phyloP scores from a whole-genome alignment of 2,797 vertebrate genomes.

The Selene dorsalis region DNA sequence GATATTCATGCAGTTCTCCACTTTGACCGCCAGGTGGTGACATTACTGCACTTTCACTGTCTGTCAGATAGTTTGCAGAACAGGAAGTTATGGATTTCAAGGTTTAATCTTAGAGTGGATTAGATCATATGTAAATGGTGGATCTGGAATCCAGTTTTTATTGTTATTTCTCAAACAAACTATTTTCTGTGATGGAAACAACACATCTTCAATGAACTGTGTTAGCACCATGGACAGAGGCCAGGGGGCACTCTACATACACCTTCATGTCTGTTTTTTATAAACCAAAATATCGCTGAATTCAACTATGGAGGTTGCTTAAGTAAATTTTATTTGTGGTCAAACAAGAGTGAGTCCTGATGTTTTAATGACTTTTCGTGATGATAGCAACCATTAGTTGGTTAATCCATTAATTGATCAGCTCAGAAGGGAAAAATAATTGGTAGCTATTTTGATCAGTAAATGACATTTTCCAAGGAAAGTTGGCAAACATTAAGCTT shows the following conservation, averaged over 20 bases:
- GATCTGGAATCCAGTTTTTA: neutral
- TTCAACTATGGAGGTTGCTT: no score
- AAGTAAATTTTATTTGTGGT: neutral
- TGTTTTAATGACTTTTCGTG: no score
- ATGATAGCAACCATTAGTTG: neutral
- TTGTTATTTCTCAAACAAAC: neutral
- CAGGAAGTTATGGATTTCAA: neutral
- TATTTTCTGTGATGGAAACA: neutral
- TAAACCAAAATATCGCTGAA: neutral
- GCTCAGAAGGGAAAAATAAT: neutral
- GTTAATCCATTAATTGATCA: neutral
- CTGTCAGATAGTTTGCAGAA: neutral
- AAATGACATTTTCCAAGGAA: no score
- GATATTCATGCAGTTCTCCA: constrained; percentile 64
- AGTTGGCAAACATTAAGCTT: no score
- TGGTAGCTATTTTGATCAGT: neutral
- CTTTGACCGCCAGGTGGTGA: constrained; percentile 64
- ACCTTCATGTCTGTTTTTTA: neutral
- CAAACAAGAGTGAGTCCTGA: neutral
- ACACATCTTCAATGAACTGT: constrained; percentile 59
- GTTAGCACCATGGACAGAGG: constrained; percentile 25
- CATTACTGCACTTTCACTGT: constrained; percentile 6
- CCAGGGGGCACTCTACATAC: constrained; percentile 1
- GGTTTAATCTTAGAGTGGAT: neutral
- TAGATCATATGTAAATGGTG: neutral